These are phyloP conservation scores for honey bee (Apis mellifera) DNA, from an alignment of 1,140 invertebrate species.

Conservation along the genomic window Amel_HAv3.1 CM009943.2:3062501-3063000, in stretches of 20 bases:
- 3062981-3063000: too few relatives aligned
- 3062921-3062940: too few relatives aligned
- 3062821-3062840: constrained; percentile 96
- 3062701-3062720: constrained; percentile 98
- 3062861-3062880: constrained; percentile 97
- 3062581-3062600: too few relatives aligned
- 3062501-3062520: constrained; percentile 78
- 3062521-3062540: constrained; percentile 90
- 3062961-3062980: not conserved
- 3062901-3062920: constrained; percentile 93
- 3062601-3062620: too few relatives aligned
- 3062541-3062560: constrained; percentile 97
- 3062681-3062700: constrained; percentile 98
- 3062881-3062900: constrained; percentile 96
- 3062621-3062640: not conserved
- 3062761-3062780: constrained; percentile 97
- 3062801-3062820: constrained; percentile 95
- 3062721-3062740: constrained; percentile 98
- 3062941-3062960: not conserved
- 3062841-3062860: constrained; percentile 96
- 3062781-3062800: constrained; percentile 94
- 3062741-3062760: constrained; percentile 97
- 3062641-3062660: constrained; percentile 76
- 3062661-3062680: constrained; percentile 99
- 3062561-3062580: constrained; percentile 88